phyloP scores from a whole-genome alignment of 2,888 invertebrate genomes.

The Lasioglossum vierecki region DNA sequence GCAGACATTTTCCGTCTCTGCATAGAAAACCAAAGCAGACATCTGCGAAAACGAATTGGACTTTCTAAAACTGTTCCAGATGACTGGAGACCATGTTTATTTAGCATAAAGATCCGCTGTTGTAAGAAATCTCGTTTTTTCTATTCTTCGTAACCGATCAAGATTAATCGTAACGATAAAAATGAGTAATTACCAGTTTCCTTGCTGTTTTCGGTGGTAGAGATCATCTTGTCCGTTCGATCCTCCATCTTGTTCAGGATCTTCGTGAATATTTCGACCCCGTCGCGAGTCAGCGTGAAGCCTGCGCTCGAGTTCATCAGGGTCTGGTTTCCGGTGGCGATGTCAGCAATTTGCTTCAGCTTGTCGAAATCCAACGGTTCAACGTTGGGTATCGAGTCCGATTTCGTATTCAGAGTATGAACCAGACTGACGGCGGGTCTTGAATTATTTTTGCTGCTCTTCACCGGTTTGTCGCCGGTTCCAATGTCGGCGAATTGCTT shows the following conservation, averaged over 20 bases:
- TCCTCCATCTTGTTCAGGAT: constrained; percentile 86
- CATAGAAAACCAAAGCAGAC: constrained; percentile 86
- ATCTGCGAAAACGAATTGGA: constrained; percentile 77
- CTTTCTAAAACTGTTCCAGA: constrained; percentile 19
- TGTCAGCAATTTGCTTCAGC: constrained; percentile 78
- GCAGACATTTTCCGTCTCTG: constrained; percentile 87
- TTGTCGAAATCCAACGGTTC: constrained; percentile 72
- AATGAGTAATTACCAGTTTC: constrained; percentile 52
- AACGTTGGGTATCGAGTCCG: not conserved
- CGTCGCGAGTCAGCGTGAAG: constrained; percentile 87
- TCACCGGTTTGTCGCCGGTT: constrained; percentile 65
- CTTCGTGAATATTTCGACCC: constrained; percentile 88
- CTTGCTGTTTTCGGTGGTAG: constrained; percentile 77
- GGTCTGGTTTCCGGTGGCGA: constrained; percentile 74
- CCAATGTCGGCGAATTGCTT: constrained; percentile 76
- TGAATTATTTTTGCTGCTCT: constrained; percentile 44
- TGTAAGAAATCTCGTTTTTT: not conserved
- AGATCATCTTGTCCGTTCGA: constrained; percentile 68
- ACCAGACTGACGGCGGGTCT: not conserved
- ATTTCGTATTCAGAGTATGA: not conserved
- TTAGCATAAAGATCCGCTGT: not conserved
- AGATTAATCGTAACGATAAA: not conserved
- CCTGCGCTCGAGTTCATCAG: constrained; percentile 78
- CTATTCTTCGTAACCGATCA: not conserved
- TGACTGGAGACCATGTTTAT: not conserved